Base-by-base conservation (phyloP, 2,888 invertebrate species). In the Ormyrus pomaceus region DNA sequence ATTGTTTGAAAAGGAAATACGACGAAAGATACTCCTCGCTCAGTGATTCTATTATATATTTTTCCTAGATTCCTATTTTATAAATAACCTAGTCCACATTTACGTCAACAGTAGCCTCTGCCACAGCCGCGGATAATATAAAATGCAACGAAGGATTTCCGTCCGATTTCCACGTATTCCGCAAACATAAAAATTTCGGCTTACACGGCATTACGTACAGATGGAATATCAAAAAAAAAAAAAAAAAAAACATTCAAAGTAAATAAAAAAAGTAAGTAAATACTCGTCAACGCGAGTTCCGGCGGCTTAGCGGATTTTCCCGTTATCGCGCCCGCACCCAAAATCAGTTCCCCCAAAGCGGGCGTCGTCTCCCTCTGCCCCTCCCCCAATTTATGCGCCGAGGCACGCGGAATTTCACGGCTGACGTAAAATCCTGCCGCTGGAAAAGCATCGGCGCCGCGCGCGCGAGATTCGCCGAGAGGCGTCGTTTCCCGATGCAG, bases 351-450 rank as follows among this genome's bases (percentile, higher is more conserved):
- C 58, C 34, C 34, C 13, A 34, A 61, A 61, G 34, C 34, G 19
- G 34, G 8, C 10, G 34, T 34, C 19, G 19, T 34, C 13, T 7
- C 50, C 11, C 45, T 53, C 11, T 69, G 2, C 46, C 50, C 69
- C 6, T 11, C 9, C 13, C 4, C 59, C 11, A 7, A 45, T 71
- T 61, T 71, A 71, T 51, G 61, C 59, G 61, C 61, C 71, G 34
- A 71, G 71, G 59, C 61, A 51, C 59, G 58, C 50, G 34, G 34
- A 5, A 69, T 69, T 69, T 69, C 34, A 69, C 46, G 46, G 11
- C 19, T 46, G 69, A 2, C 45, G 58, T 45, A 53, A 46, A 66
- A 69, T 46, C 73, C 64, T 2, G 46, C n/a, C 56, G 73, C 64
- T 73, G 65, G 46, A 55, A 19, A 19, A 19, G 19, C 19, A 19